A percentile compares a stretch with the other conserved stretches of the same genome.
Evolutionary conservation across 2,888 invertebrate genomes (phyloP).

Genomic region (Chaetoderma sp.): DNA sequence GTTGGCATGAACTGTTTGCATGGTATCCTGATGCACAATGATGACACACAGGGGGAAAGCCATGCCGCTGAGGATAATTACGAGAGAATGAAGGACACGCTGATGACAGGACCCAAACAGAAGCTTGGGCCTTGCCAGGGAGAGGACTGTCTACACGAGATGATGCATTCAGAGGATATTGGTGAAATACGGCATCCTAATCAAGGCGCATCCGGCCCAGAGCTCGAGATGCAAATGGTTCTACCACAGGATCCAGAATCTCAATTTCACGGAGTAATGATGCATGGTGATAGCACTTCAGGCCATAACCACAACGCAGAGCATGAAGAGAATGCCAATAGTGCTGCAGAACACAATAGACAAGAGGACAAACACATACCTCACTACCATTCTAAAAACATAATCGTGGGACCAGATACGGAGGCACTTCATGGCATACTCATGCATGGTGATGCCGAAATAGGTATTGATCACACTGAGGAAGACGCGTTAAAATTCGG

Average conservation of each 20-base stretch:
- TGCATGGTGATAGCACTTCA: conserved; percentile 45
- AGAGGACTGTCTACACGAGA: conserved; percentile 27
- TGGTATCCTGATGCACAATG: conserved; percentile 51
- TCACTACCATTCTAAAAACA: background rate
- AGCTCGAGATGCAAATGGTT: conserved; percentile 13
- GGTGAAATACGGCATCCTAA: background rate
- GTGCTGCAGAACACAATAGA: background rate
- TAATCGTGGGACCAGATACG: background rate
- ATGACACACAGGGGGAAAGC: conserved; percentile 36
- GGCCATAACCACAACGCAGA: conserved; percentile 32
- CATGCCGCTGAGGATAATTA: conserved; percentile 44
- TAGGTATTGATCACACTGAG: conserved; percentile 38
- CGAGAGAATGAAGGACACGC: conserved; percentile 32
- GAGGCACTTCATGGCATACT: conserved; percentile 43
- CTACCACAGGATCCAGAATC: conserved; percentile 41
- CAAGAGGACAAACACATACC: conserved; percentile 1
- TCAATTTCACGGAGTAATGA: conserved; percentile 48
- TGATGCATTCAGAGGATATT: conserved; percentile 29
- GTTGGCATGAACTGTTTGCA: conserved; percentile 46
- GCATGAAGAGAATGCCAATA: conserved; percentile 7
- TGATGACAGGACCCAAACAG: conserved; percentile 20
- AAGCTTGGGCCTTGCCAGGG: conserved; percentile 22
- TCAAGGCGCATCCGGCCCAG: conserved; percentile 4
- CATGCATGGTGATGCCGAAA: conserved; percentile 46
- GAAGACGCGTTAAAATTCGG: background rate